Evolutionary conservation across 92 coral and sea anemone genomes (phyloP), one percentile per base, ranked within the genome.

Genomic region (Parazoanthus swiftii): DNA sequence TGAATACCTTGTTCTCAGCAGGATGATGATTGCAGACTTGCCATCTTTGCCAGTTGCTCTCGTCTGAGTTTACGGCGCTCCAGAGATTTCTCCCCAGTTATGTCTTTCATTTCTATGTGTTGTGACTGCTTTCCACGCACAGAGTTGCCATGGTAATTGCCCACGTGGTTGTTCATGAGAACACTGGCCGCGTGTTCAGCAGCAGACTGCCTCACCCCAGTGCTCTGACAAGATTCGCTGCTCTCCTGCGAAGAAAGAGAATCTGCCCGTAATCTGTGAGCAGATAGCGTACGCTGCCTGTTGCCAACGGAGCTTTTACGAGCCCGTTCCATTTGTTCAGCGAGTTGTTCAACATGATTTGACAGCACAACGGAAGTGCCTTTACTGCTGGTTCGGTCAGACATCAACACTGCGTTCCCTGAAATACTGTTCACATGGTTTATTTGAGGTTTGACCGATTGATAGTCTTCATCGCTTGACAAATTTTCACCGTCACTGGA

Each of bases 1-100:
- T 44, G 10, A 46, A 13, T 81, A 81, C 85, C 85, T 81, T 74
- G 43, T 59, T 36, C n/a, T 89, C 82, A 94, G 81, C 99, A 96
- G 38, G 99, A 93, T 8, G 99, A 96, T n/a, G 99, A 95, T 85
- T 95, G 99, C 59, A 96, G 91, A 87, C 94, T 91, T 23, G 96
- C 93, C 79, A 96, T 72, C 88, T 90, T 96, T 25, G 97, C 97
- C 36, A 96, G 88, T 74, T 95, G 95, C 38, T 93, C 95, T 66
- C 90, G 89, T 89, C 90, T 92, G 13, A 91, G 88, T 76, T 70
- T 93, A 51, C 93, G 88, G 50, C 89, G 92, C 35, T 82, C 91
- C 2, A 23, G 13, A 46, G 86, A 75, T 39, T 78, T 39, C 13
- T 91, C 89, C 9, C 67, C 75, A 65, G 85, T 63, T 33, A 90